A percentile compares a stretch with the other conserved stretches of the same genome.
Evolutionary conservation across 2,113 vertebrate species (phyloP).

Genomic region (Salvelinus sp.): DNA sequence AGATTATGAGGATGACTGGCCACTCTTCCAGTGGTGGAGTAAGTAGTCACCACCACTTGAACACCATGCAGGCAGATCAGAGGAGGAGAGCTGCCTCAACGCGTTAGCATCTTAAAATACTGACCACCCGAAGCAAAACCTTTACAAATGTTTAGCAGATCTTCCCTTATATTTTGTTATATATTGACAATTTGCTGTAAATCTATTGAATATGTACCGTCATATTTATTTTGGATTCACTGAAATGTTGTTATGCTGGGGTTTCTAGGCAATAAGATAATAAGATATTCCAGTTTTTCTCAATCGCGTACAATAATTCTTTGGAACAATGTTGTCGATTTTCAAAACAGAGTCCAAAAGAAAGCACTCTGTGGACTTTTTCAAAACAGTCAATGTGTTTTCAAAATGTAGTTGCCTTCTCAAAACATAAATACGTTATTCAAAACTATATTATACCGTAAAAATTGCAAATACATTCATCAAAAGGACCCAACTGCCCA

Average conservation of each 20-base stretch:
- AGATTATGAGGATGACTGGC: constrained; percentile 59
- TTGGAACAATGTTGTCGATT: too few relatives aligned
- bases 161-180: background rate
- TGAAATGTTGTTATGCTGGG: background rate
- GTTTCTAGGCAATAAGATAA: background rate
- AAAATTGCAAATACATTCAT: too few relatives aligned
- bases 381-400: too few relatives aligned
- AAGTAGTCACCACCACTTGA: constrained; percentile 20
- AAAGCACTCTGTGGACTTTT: too few relatives aligned
- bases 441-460: too few relatives aligned
- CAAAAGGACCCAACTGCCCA: too few relatives aligned
- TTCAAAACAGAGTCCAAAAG: too few relatives aligned
- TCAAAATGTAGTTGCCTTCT: too few relatives aligned
- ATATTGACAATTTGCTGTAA: background rate
- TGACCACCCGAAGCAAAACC: background rate
- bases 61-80: constrained; percentile 4
- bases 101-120: background rate
- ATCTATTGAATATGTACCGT: background rate
- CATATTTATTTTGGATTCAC: background rate
- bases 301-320: too few relatives aligned
- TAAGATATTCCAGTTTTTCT: background rate
- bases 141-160: background rate
- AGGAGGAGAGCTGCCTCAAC: background rate
- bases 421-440: too few relatives aligned
- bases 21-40: constrained; percentile 34